Conservation (phyloP, 2,113 vertebrate species). For the Podarcis raffonei region DNA sequence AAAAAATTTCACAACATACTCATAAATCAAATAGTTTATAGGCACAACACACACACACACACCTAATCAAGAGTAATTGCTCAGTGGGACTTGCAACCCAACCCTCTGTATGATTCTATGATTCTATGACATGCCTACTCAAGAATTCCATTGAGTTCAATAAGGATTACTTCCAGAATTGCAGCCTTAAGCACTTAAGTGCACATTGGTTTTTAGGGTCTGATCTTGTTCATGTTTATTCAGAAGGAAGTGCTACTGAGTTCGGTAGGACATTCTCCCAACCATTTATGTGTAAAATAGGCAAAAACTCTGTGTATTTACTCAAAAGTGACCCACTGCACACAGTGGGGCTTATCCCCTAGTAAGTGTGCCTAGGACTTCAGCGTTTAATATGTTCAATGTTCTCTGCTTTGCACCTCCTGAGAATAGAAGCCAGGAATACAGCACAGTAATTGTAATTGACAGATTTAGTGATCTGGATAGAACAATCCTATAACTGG, state of each 20-base stretch:
- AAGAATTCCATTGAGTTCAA: too few species aligned
- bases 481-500: slow-evolving; percentile 38
- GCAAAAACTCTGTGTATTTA: background rate
- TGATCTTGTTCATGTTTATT: background rate
- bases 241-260: background rate
- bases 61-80: too few species aligned
- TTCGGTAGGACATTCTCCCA: background rate
- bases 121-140: too few species aligned
- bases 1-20: too few species aligned
- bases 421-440: background rate
- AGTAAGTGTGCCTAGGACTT: background rate
- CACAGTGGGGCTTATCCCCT: background rate
- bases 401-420: background rate
- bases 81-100: too few species aligned
- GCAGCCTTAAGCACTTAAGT: background rate
- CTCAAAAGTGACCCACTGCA: background rate
- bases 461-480: slow-evolving; percentile 44
- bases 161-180: too few species aligned
- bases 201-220: background rate
- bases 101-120: too few species aligned
- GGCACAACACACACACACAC: too few species aligned
- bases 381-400: background rate
- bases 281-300: background rate
- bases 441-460: slow-evolving; percentile 18
- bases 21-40: too few species aligned